Evolutionary conservation across 2,797 vertebrate genomes (phyloP), one percentile per base, ranked within the genome.

Genomic region (Anas bahamensis): DNA sequence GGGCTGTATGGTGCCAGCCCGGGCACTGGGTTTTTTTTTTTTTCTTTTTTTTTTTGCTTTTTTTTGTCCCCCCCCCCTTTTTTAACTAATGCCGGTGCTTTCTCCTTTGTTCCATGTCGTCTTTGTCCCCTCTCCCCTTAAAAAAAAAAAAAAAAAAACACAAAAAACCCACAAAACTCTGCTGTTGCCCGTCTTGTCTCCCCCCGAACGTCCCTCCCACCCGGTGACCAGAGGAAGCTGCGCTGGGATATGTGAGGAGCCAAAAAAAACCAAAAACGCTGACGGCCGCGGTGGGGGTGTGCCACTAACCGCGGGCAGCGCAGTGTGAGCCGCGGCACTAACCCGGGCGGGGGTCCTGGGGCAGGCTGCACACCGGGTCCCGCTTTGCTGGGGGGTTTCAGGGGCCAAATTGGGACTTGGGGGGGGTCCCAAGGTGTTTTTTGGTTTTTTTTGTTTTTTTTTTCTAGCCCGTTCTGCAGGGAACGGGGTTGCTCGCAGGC

Each of bases 181-280:
- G 5, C 1, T 96, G 95, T 98, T 89, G 98, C 96, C 97, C 98
- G 97, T 96, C 96, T 78, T 97, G 97, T 97, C 86, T 96, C 94
- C 92, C 42, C 42, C 96, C 91, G 97, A 97, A 92, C 96, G 35
- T 88, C 93, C 94, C 94, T 95, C 92, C 88, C 83, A 90, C 95
- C 96, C 92, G 97, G 95, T 93, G 96, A 98, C 96, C 98, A 99
- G 99, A 99, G 99, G 99, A 99, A 99, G 98, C 99, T 99, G 93
- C 99, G 99, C 98, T 99, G 99, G 99, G 99, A 99, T 99, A 99
- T 99, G 99, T 99, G 99, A 99, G 99, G 97, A 98, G 93, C 90
- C 89, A 57, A 68, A 42, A 42, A 42, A 42, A 42, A 56, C 48
- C 4, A 8, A 42, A 42, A 56, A 56, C 4, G n/a, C 89, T 91